Evolutionary conservation across 2,888 invertebrate genomes (phyloP).

Genomic region (Nemoura dubitans): DNA sequence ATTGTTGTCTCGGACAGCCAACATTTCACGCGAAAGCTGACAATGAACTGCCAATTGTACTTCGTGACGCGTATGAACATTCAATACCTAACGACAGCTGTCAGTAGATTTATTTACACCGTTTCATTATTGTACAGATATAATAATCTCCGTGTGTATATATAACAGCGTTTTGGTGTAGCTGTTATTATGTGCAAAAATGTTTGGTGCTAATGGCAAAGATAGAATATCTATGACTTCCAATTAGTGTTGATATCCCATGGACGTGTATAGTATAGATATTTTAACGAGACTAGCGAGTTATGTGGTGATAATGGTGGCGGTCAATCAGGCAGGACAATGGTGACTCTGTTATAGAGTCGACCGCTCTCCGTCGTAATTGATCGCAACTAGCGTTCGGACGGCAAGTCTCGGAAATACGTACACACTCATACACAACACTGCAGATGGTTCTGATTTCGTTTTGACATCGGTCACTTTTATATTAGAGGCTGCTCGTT

Average conservation of each 20-base stretch:
- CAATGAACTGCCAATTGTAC: neutral
- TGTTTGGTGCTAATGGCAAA: neutral
- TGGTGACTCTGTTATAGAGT: neutral
- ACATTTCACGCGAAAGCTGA: neutral
- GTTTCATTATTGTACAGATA: neutral
- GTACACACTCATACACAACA: too few species aligned
- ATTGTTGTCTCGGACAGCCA: constrained; percentile 12
- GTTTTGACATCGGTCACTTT: neutral
- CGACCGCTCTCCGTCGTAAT: too few species aligned
- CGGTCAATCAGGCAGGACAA: neutral
- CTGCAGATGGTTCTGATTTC: neutral
- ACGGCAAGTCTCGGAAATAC: neutral
- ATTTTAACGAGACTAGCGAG: neutral
- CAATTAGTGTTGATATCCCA: neutral
- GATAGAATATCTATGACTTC: neutral
- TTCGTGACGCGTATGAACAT: neutral
- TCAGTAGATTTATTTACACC: neutral
- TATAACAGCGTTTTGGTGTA: neutral
- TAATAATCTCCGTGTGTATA: neutral
- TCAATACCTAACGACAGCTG: neutral
- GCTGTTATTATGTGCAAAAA: too few species aligned
- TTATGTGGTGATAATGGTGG: neutral
- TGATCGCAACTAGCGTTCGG: neutral
- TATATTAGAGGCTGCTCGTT: too few species aligned
- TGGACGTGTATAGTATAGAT: neutral